These are phyloP conservation scores for Platycheirus albimanus DNA, from an alignment of 2,888 invertebrate genomes.

Conservation along the genomic window DNA sequence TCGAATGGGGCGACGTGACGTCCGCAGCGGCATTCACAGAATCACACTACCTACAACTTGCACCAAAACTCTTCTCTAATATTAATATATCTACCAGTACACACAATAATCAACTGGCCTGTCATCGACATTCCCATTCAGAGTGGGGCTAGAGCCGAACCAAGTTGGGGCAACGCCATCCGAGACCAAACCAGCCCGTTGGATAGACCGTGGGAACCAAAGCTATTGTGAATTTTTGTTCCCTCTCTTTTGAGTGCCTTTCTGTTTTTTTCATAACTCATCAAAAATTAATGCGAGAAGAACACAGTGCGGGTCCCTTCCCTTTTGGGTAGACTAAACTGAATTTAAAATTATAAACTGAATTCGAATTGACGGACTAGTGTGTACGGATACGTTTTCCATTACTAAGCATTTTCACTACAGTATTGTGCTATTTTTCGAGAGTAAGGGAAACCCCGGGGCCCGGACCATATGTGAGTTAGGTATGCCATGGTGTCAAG, in stretches of 20 bases:
- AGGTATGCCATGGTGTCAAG: slow-evolving; percentile 65
- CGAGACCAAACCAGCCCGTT: slow-evolving; percentile 17
- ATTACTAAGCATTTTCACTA: slow-evolving; percentile 71
- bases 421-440: slow-evolving; percentile 18
- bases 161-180: neutral
- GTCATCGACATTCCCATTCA: slow-evolving; percentile 48
- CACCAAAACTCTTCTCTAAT: slow-evolving; percentile 44
- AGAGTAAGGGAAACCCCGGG: slow-evolving; percentile 46
- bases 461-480: slow-evolving; percentile 52
- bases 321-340: slow-evolving; percentile 5
- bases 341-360: neutral
- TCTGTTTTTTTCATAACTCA: slow-evolving; percentile 61
- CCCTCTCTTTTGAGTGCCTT: slow-evolving; percentile 63
- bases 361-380: slow-evolving; percentile 34
- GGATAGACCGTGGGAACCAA: slow-evolving; percentile 70
- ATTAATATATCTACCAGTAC: neutral
- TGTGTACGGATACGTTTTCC: slow-evolving; percentile 61
- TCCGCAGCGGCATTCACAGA: slow-evolving; percentile 60
- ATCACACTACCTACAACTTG: slow-evolving; percentile 4
- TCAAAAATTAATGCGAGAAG: slow-evolving; percentile 65
- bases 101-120: neutral
- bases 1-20: slow-evolving; percentile 57
- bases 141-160: slow-evolving; percentile 33
- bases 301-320: slow-evolving; percentile 49
- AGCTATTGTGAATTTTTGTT: slow-evolving; percentile 62